These are phyloP conservation scores for Erannis defoliaria DNA, from an alignment of 2,888 invertebrate species.

Conservation along the genomic window DNA sequence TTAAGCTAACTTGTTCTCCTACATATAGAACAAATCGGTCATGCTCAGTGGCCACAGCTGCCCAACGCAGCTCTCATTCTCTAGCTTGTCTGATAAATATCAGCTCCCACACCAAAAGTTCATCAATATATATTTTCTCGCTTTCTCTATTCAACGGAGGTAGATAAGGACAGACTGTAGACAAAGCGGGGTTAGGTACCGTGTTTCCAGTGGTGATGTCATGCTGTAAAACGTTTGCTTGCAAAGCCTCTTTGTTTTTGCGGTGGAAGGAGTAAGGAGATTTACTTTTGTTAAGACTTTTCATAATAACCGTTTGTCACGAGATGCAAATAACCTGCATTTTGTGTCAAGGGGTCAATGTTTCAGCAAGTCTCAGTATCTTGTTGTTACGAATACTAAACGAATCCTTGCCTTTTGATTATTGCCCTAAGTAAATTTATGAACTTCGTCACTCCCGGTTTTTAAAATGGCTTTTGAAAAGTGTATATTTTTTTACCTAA, in stretches of 20 bases:
- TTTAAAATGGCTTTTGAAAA: no score
- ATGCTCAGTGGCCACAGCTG: conserved; percentile 39
- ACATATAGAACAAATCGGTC: conserved; percentile 38
- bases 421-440: no score
- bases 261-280: conserved; percentile 34
- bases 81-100: conserved; percentile 28
- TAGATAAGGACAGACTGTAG: conserved; percentile 35
- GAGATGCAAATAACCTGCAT: conserved; percentile 4
- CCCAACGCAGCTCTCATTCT: not conserved
- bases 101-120: conserved; percentile 35
- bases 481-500: no score
- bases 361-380: not conserved
- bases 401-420: not conserved
- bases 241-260: conserved; percentile 43
- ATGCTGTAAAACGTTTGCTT: conserved; percentile 41
- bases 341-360: not conserved
- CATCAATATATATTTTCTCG: conserved; percentile 17
- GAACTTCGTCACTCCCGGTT: no score
- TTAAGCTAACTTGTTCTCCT: conserved; percentile 34
- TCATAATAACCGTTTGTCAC: conserved; percentile 34
- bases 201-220: conserved; percentile 41
- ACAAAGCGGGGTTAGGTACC: conserved; percentile 24
- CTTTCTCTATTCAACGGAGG: conserved; percentile 37
- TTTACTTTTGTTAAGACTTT: conserved; percentile 25
- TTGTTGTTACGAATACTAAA: not conserved